Evolutionary conservation across 1,140 invertebrate genomes (phyloP), one percentile per base, ranked within the genome.

Genomic region (Meloidogyne floridensis): DNA sequence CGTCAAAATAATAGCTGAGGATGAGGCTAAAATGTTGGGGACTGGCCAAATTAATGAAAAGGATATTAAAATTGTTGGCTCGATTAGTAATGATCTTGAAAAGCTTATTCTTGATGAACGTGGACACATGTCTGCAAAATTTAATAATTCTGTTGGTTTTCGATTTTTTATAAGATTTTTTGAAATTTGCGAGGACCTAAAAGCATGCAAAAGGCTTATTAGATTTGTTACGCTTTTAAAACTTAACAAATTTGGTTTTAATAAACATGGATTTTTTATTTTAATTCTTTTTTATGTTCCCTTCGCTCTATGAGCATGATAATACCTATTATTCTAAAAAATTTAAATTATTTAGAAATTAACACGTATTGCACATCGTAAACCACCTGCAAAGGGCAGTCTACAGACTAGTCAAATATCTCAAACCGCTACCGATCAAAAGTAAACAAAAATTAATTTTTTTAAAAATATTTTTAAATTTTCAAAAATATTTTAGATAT

Each of bases 381-480:
- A 89, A 73, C 88, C 88, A 2, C 88, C 88, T 43, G 88, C 89
- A 79, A 89, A 89, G 59, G 88, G 89, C 42, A 78, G 82, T 76
- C 77, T 85, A 72, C 51, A 69, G 18, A 83, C 78, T 69, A 74
- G 42, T 65, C 69, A 78, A 43, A 54, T 53, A n/a, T 81, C 81
- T 32, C 87, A 87, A 51, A 90, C 88, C 10, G 88, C 88, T 5
- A 89, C 88, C n/a, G 88, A 89, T 81, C 88, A 89, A 80, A 89
- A 89, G 80, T 65, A 15, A 65, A 32, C 32, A 32, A 32, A 32
- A 59, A 3, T 65, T 65, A n/a, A 65, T 13, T 65, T 65, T n/a
- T 65, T 65, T 59, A 5, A n/a, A 65, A n/a, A n/a, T n/a, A n/a
- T 65, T 47, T 47, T 6, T 4, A 47, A 47, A 6, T 6, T 6